A percentile compares a stretch with the other conserved stretches of the same genome.
phyloP scores from a whole-genome alignment of 2,888 invertebrate species.

The Drosophila paucipuncta region DNA sequence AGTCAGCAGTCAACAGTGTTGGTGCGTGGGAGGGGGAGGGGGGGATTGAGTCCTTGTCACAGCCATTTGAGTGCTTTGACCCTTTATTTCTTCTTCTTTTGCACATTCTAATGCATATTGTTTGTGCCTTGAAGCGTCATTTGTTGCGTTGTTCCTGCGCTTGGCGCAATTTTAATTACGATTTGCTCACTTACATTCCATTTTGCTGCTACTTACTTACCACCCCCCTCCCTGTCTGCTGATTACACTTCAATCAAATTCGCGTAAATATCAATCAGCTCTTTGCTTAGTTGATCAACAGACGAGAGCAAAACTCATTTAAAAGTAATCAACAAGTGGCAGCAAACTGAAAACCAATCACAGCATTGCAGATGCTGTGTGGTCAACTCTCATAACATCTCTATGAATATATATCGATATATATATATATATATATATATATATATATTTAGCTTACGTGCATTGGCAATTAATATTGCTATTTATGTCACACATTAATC shows the following conservation, averaged over 20 bases:
- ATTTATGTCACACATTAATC: not conserved
- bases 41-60: conserved; percentile 35
- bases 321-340: conserved; percentile 79
- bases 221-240: conserved; percentile 48
- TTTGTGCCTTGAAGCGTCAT: conserved; percentile 70
- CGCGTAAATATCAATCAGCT: conserved; percentile 79
- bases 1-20: conserved; percentile 16
- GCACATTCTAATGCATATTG: conserved; percentile 70
- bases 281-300: not conserved
- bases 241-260: conserved; percentile 80
- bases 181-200: conserved; percentile 79
- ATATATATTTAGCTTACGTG: not conserved
- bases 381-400: not conserved
- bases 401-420: not conserved
- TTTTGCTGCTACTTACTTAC: conserved; percentile 60
- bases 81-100: conserved; percentile 27
- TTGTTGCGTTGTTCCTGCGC: conserved; percentile 61
- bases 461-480: not conserved
- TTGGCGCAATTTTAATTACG: conserved; percentile 75
- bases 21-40: not conserved
- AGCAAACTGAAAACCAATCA: conserved; percentile 51
- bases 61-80: conserved; percentile 65
- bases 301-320: conserved; percentile 71
- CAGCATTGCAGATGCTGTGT: conserved; percentile 24
- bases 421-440: not conserved